phyloP scores from a whole-genome alignment of 2,113 vertebrate species.

The Proterorhinus semilunaris region DNA sequence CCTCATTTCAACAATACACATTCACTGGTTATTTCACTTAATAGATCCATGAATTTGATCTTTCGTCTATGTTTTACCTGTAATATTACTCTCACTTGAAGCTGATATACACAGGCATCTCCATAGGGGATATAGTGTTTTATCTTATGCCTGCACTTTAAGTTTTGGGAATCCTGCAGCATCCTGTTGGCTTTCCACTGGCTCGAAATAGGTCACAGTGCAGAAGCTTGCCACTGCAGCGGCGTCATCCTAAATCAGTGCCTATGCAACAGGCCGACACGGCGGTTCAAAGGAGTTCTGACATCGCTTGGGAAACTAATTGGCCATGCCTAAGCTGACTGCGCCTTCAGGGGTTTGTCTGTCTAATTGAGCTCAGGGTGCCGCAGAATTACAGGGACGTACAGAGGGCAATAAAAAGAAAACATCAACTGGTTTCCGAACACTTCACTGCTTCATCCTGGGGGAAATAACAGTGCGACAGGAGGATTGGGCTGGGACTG shows the following conservation, averaged over 20 bases:
- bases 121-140: conserved; percentile 10
- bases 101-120: background rate
- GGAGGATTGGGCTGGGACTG: conserved; percentile 44
- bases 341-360: conserved; percentile 71
- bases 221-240: conserved; percentile 65
- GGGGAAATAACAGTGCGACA: conserved; percentile 56
- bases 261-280: conserved; percentile 67
- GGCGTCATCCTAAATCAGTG: conserved; percentile 70
- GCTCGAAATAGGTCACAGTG: conserved; percentile 74
- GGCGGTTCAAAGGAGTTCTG: conserved; percentile 77
- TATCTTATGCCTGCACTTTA: conserved; percentile 27
- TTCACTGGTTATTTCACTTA: background rate
- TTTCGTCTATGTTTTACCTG: background rate
- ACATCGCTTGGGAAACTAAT: conserved; percentile 77
- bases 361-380: conserved; percentile 76
- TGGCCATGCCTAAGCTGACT: conserved; percentile 75
- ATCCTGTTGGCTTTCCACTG: conserved; percentile 34
- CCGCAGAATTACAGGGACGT: conserved; percentile 67
- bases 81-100: background rate
- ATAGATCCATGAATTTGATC: conserved; percentile 1
- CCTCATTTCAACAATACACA: background rate
- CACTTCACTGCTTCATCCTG: conserved; percentile 56
- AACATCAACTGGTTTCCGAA: conserved; percentile 69
- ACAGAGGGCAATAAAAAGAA: conserved; percentile 71
- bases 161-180: conserved; percentile 36